These are phyloP conservation scores for Mobula birostris DNA, from an alignment of 2,113 vertebrate species.

Conservation along the genomic window DNA sequence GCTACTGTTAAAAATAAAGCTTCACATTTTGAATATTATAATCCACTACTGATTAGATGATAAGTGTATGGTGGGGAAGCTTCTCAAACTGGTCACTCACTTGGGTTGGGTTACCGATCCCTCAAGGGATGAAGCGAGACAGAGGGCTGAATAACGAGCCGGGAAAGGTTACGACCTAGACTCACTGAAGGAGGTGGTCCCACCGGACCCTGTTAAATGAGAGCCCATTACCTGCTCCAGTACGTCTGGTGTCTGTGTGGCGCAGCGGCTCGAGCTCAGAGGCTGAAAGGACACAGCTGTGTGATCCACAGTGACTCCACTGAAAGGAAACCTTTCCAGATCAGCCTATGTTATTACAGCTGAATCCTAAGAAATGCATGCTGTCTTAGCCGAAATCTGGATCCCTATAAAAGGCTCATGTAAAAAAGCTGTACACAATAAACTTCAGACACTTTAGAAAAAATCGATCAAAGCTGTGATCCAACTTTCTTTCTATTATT, in stretches of 20 bases:
- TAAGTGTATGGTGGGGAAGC: background rate
- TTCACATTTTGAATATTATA: too few relatives aligned
- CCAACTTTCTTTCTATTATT: background rate
- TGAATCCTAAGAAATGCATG: background rate
- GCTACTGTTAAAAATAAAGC: background rate
- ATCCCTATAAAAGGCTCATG: background rate
- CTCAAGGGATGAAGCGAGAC: background rate
- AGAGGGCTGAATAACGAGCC: background rate
- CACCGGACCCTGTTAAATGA: background rate
- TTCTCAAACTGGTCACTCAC: background rate
- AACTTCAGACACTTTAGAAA: background rate
- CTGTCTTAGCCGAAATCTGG: conserved; percentile 7
- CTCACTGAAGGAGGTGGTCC: background rate
- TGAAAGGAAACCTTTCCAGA: conserved; percentile 7
- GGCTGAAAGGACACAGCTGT: conserved; percentile 11
- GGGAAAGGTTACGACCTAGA: background rate
- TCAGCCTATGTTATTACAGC: conserved; percentile 2
- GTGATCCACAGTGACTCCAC: background rate
- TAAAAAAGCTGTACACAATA: background rate
- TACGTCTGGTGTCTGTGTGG: background rate
- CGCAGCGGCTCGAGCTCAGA: background rate
- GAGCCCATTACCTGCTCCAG: background rate
- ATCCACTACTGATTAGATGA: background rate
- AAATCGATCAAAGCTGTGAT: background rate
- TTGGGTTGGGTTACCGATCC: background rate